Percentiles rank a stretch among this genome's conserved stretches.
phyloP scores from a whole-genome alignment of 2,888 invertebrate genomes.

The Scelioninae gen. 2 region DNA sequence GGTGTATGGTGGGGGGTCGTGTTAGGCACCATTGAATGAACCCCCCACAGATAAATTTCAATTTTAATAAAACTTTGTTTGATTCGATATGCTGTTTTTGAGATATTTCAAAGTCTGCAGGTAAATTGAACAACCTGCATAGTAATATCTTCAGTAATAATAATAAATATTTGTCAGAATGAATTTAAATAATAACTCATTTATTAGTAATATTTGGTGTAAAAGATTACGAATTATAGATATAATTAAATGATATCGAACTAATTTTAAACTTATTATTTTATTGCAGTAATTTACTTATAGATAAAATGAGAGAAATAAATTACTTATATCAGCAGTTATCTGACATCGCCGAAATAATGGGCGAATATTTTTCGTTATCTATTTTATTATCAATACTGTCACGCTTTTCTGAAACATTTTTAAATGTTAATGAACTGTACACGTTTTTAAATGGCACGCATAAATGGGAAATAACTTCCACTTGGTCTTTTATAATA shows the following conservation, averaged over 20 bases:
- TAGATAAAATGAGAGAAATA: slow-evolving; percentile 29
- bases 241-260: not conserved
- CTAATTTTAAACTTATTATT: not conserved
- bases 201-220: too few species aligned
- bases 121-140: too few species aligned
- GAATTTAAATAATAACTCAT: too few species aligned
- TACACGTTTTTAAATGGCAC: slow-evolving; percentile 9
- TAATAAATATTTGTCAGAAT: too few species aligned
- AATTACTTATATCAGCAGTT: slow-evolving; percentile 33
- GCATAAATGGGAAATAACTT: slow-evolving; percentile 1
- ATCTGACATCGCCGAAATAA: slow-evolving; percentile 35
- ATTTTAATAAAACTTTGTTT: too few species aligned
- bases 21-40: too few species aligned
- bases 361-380: slow-evolving; percentile 46
- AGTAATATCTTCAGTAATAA: too few species aligned
- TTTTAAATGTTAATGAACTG: slow-evolving; percentile 35
- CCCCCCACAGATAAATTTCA: too few species aligned
- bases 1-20: too few species aligned
- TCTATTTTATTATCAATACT: slow-evolving; percentile 46
- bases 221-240: not conserved
- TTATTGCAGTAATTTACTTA: slow-evolving; percentile 15
- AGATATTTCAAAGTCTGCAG: too few species aligned
- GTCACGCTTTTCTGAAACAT: slow-evolving; percentile 44
- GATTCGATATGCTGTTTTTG: too few species aligned
- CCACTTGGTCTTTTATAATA: slow-evolving; percentile 2